Evolutionary conservation across 2,113 vertebrate genomes (phyloP).

Genomic region (Odocoileus hemionus): DNA sequence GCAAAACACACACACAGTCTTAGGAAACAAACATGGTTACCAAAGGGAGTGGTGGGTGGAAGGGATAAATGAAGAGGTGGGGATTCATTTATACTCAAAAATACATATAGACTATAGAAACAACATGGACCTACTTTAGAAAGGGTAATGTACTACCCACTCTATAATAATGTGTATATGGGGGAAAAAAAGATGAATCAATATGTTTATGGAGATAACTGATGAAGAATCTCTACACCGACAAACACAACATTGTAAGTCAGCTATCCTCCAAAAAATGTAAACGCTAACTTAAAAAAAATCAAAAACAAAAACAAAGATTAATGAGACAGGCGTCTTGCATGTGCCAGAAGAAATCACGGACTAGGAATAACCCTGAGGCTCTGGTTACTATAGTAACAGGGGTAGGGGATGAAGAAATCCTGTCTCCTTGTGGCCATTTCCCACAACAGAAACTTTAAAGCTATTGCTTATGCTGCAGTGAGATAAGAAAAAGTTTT

Average conservation of each 20-base stretch:
- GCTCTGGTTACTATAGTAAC: neutral
- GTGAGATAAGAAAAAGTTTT: neutral
- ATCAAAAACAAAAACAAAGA: neutral
- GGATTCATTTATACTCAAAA: neutral
- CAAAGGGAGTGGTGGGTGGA: neutral
- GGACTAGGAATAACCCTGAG: neutral
- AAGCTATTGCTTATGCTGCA: neutral
- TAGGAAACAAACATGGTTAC: neutral
- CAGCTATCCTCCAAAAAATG: neutral
- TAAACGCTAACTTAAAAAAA: neutral
- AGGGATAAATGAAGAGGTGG: neutral
- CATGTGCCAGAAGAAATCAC: neutral
- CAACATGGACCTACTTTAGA: neutral
- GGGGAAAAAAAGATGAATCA: neutral
- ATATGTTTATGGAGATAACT: neutral
- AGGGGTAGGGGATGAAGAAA: neutral
- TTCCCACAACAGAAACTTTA: neutral
- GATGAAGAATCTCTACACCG: neutral
- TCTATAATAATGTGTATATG: neutral
- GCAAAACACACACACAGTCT: neutral
- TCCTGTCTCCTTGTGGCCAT: neutral
- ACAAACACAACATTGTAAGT: neutral
- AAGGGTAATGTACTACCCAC: neutral
- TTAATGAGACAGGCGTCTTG: neutral
- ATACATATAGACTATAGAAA: neutral